These are phyloP conservation scores for Microhierax caerulescens DNA, from an alignment of 2,797 vertebrate species.

Conservation along the genomic window DNA sequence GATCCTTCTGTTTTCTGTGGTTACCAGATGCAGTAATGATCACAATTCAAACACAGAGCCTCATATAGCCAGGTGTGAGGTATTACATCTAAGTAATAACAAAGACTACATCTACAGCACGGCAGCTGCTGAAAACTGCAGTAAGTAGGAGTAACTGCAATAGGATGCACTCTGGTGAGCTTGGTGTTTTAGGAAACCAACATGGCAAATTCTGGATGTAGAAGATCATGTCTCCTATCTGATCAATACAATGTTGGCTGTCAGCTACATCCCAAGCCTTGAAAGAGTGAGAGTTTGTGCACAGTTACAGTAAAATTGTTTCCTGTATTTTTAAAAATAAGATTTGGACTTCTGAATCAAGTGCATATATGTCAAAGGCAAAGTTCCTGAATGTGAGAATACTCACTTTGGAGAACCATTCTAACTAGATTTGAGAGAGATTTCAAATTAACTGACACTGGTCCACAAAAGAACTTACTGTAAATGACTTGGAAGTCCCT, in stretches of 20 bases:
- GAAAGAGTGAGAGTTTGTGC: not conserved
- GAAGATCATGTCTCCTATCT: not conserved
- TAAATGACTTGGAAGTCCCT: not conserved
- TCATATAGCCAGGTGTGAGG: not conserved
- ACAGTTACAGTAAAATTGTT: not conserved
- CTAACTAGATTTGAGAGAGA: not conserved
- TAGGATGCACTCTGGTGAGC: not conserved
- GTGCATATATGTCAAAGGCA: not conserved
- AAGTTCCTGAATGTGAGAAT: not conserved
- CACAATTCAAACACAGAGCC: not conserved
- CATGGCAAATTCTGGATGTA: not conserved
- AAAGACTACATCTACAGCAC: not conserved
- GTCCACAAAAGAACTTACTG: not conserved
- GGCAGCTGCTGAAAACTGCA: fast-evolving
- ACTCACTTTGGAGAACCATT: not conserved
- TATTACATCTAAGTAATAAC: not conserved
- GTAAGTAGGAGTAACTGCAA: not conserved
- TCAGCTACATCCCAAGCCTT: not conserved
- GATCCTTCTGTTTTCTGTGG: not conserved
- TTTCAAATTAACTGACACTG: not conserved
- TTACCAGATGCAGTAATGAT: not conserved
- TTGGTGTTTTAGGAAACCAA: not conserved
- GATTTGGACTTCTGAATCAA: not conserved
- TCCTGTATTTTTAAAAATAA: not conserved
- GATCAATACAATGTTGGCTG: not conserved